Conservation (phyloP, 2,797 vertebrate species). For the Cossypha dichroa region DNA sequence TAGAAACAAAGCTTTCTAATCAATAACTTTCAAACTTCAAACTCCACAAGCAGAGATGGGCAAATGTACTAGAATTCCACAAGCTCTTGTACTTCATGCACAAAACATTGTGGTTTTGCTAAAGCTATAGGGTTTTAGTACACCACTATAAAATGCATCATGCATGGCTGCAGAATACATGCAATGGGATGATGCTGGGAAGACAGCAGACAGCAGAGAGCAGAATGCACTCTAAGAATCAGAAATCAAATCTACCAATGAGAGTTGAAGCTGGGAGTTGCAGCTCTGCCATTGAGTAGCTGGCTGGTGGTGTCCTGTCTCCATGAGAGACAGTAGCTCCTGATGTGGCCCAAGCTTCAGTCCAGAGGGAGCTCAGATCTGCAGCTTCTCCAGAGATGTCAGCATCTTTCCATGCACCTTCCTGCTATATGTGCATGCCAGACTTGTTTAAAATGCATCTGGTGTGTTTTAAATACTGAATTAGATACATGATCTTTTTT, state of each 20-base stretch:
- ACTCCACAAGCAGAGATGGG: not conserved
- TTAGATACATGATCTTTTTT: not conserved
- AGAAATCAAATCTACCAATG: not conserved
- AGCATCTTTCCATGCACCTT: not conserved
- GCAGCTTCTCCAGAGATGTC: not conserved
- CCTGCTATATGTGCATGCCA: not conserved
- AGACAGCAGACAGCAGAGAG: not conserved
- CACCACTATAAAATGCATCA: not conserved
- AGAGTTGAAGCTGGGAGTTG: not conserved
- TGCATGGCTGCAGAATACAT: not conserved
- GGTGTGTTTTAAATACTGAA: not conserved
- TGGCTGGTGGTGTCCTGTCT: not conserved
- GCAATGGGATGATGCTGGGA: not conserved
- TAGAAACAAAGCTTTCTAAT: constrained; percentile 9
- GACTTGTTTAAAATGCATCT: not conserved
- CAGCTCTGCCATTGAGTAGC: not conserved
- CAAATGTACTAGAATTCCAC: not conserved
- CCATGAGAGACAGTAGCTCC: not conserved
- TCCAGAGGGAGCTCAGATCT: not conserved
- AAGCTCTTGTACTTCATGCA: not conserved
- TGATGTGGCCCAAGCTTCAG: not conserved
- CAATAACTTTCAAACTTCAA: not conserved
- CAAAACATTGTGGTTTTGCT: not conserved
- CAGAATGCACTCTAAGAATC: not conserved
- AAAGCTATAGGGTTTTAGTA: not conserved